A percentile compares a stretch with the other conserved stretches of the same genome.
phyloP scores from a whole-genome alignment of 1,140 invertebrate genomes.

The Drosophila kohkoa region DNA sequence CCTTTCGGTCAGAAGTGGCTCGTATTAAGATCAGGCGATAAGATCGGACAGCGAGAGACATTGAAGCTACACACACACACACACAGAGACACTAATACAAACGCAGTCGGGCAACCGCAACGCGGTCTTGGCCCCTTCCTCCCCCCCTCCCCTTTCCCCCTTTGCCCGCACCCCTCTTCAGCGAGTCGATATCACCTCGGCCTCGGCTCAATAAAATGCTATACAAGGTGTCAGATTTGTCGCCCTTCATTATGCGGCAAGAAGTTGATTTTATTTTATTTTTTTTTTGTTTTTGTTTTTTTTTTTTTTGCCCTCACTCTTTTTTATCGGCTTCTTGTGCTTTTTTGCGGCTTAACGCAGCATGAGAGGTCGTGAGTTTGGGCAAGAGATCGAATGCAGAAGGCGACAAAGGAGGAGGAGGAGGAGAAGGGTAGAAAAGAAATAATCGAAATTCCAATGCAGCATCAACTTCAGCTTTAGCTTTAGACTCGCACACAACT shows the following conservation, averaged over 20 bases:
- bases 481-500: constrained; percentile 7
- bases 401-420: background rate
- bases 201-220: constrained; percentile 82
- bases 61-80: constrained; percentile 41
- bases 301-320: background rate
- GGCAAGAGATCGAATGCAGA: no score
- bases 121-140: constrained; percentile 17
- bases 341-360: constrained; percentile 44
- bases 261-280: constrained; percentile 29
- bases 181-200: constrained; percentile 21
- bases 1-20: constrained; percentile 71
- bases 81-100: constrained; percentile 1
- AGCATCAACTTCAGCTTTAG: constrained; percentile 51
- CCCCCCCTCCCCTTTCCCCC: background rate
- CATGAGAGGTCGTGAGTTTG: background rate
- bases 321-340: constrained; percentile 12
- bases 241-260: constrained; percentile 84
- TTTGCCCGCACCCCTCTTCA: background rate
- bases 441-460: constrained; percentile 81
- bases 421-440: constrained; percentile 27
- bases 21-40: constrained; percentile 84
- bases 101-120: constrained; percentile 28
- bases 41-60: constrained; percentile 76
- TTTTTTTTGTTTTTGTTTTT: no score
- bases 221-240: constrained; percentile 85